Percentiles rank a stretch among this genome's conserved stretches.
phyloP scores from a whole-genome alignment of 2,113 vertebrate species.

The Ondatra zibethicus region DNA sequence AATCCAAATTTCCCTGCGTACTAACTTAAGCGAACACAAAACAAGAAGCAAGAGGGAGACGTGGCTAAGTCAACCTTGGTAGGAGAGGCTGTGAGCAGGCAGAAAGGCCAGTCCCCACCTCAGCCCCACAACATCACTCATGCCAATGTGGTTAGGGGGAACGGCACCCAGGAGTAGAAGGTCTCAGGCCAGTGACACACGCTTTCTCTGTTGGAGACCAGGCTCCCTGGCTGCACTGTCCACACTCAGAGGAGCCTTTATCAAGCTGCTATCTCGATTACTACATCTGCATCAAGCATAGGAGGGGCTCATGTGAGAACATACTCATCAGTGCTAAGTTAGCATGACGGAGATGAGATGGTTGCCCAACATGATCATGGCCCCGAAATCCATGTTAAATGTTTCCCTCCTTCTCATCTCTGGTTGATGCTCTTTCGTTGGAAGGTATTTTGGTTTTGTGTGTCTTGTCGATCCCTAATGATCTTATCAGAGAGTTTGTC shows the following conservation, averaged over 20 bases:
- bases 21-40: neutral
- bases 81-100: neutral
- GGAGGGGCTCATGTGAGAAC: too few relatives aligned
- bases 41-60: neutral
- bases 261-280: neutral
- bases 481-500: neutral
- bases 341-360: neutral
- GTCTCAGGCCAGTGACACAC: too few relatives aligned
- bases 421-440: neutral
- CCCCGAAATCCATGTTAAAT: neutral
- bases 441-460: neutral
- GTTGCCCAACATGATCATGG: too few relatives aligned
- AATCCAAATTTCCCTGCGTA: neutral
- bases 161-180: rapidly evolving
- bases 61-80: rapidly evolving
- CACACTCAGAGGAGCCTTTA: neutral
- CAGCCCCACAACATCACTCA: neutral
- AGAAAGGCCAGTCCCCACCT: rapidly evolving
- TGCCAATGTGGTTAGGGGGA: rapidly evolving
- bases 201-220: neutral
- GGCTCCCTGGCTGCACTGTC: neutral
- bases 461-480: neutral
- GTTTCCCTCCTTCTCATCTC: too few relatives aligned
- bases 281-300: neutral
- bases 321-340: neutral